phyloP scores from a whole-genome alignment of 2,888 invertebrate genomes.

The Amphimallon solstitiale region DNA sequence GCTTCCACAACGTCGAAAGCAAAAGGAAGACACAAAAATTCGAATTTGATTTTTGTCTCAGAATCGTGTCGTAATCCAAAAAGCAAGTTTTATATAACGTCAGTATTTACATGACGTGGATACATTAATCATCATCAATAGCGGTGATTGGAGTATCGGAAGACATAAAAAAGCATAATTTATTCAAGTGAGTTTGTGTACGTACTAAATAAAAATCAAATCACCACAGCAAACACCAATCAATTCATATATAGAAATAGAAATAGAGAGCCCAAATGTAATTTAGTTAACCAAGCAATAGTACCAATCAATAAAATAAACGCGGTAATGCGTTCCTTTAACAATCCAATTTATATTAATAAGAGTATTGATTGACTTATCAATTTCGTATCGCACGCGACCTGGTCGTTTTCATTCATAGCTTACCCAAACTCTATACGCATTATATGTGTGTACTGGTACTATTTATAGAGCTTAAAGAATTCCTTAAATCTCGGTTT shows the following conservation, averaged over 20 bases:
- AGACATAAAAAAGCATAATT: neutral
- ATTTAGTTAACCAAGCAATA: neutral
- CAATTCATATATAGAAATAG: neutral
- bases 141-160: constrained; percentile 6
- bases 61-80: neutral
- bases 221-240: neutral
- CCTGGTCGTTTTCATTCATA: constrained; percentile 27
- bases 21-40: no score
- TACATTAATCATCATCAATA: constrained; percentile 13
- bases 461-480: constrained; percentile 23
- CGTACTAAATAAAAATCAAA: neutral
- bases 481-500: constrained; percentile 5
- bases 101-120: constrained; percentile 3
- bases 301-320: constrained; percentile 24
- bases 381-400: constrained; percentile 29
- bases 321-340: constrained; percentile 23
- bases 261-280: neutral
- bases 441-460: neutral
- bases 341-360: constrained; percentile 40
- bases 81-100: no score
- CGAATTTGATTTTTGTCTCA: neutral
- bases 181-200: constrained; percentile 9
- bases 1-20: no score
- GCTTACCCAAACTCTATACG: neutral
- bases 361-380: constrained; percentile 37